These are phyloP conservation scores for Chlorops oryzae DNA, from an alignment of 1,140 invertebrate genomes.

Conservation along the genomic window DNA sequence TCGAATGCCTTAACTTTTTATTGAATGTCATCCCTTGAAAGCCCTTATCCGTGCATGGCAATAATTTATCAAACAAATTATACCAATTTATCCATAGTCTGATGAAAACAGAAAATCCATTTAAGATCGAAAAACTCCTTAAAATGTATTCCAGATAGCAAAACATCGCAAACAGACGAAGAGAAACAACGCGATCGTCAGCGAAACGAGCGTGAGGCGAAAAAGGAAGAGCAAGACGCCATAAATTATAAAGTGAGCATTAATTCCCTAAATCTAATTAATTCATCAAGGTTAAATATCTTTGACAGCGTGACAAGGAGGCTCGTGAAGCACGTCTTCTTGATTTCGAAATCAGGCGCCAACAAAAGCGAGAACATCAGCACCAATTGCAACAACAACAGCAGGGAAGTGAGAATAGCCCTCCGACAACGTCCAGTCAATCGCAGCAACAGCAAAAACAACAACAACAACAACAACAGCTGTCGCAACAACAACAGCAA, in stretches of 20 bases:
- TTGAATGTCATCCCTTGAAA: not conserved
- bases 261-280: not conserved
- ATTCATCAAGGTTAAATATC: not conserved
- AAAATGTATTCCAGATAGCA: conserved; percentile 43
- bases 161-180: conserved; percentile 47
- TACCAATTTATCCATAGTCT: no score
- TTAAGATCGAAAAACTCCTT: no score
- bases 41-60: no score
- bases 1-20: no score
- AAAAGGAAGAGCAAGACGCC: conserved; percentile 47
- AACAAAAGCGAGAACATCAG: conserved; percentile 45
- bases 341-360: conserved; percentile 46
- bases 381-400: conserved; percentile 41
- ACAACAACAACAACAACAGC: conserved; percentile 19
- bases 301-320: conserved; percentile 44
- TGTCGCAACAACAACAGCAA: conserved; percentile 12
- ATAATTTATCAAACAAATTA: not conserved
- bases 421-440: conserved; percentile 18
- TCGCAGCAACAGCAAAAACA: conserved; percentile 19
- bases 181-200: conserved; percentile 47
- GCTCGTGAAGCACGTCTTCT: conserved; percentile 45
- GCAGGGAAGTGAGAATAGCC: conserved; percentile 32
- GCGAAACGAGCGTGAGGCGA: conserved; percentile 45
- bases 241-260: conserved; percentile 45
- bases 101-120: no score